phyloP scores from a whole-genome alignment of 2,888 invertebrate species.

The Aporophyla lueneburgensis region DNA sequence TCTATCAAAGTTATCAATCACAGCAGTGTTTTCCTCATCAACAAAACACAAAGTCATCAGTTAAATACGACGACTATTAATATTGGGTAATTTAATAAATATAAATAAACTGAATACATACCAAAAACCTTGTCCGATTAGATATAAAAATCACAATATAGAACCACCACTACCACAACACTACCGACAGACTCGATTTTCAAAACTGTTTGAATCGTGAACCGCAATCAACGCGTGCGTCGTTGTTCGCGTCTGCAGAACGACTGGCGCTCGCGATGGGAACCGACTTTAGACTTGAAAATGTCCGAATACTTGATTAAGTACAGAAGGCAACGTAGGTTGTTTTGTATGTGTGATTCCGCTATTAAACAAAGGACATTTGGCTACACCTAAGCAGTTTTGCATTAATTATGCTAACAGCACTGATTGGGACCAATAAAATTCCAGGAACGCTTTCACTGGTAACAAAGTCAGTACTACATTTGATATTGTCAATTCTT shows the following conservation, averaged over 20 bases:
- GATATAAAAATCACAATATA: slow-evolving; percentile 27
- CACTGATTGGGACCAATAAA: background rate
- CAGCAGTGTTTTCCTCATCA: slow-evolving; percentile 50
- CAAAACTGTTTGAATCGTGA: slow-evolving; percentile 30
- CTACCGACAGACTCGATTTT: slow-evolving; percentile 42
- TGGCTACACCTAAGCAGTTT: background rate
- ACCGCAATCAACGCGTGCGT: slow-evolving; percentile 39
- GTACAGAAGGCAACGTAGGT: slow-evolving; percentile 13
- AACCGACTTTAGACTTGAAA: slow-evolving; percentile 17
- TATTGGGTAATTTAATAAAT: background rate
- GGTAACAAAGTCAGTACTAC: background rate
- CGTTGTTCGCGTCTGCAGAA: slow-evolving; percentile 37
- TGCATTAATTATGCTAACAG: background rate
- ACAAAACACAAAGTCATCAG: slow-evolving; percentile 29
- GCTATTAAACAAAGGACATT: slow-evolving; percentile 24
- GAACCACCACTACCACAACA: slow-evolving; percentile 56
- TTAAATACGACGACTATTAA: background rate
- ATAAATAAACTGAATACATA: slow-evolving; percentile 26
- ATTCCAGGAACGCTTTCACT: background rate
- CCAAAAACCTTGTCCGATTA: slow-evolving; percentile 41
- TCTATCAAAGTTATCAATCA: slow-evolving; percentile 49
- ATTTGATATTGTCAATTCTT: background rate
- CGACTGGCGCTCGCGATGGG: slow-evolving; percentile 43
- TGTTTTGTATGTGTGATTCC: slow-evolving; percentile 32
- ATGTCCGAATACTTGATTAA: slow-evolving; percentile 50